phyloP scores from a whole-genome alignment of 2,888 invertebrate species.

The Isoperla grammatica region DNA sequence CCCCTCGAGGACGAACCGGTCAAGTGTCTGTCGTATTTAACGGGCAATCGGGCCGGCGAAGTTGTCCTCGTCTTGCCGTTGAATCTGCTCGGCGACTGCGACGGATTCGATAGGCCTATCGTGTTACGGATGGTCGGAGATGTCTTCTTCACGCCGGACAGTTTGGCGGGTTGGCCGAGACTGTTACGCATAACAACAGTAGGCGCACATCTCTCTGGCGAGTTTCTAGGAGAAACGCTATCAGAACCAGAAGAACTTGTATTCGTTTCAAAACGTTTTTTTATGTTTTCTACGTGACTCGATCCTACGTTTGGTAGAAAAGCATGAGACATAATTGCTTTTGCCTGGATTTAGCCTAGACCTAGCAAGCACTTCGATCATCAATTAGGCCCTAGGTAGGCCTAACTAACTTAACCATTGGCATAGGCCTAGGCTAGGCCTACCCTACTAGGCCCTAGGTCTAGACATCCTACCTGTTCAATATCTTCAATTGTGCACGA shows the following conservation, averaged over 20 bases:
- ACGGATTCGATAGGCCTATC: neutral
- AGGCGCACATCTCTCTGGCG: neutral
- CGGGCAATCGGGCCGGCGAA: neutral
- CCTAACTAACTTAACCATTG: too few relatives aligned
- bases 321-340: neutral
- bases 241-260: neutral
- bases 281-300: constrained; percentile 20
- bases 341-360: too few relatives aligned
- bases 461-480: too few relatives aligned
- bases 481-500: too few relatives aligned
- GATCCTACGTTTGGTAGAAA: neutral
- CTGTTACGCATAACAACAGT: neutral
- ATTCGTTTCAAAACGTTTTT: constrained; percentile 21
- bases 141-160: too few relatives aligned
- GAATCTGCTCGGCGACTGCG: neutral
- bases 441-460: too few relatives aligned
- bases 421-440: too few relatives aligned
- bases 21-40: neutral
- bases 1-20: constrained; percentile 9
- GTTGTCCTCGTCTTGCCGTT: neutral
- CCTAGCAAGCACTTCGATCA: too few relatives aligned
- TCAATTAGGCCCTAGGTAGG: too few relatives aligned
- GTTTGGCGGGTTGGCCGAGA: neutral
- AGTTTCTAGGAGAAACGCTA: too few relatives aligned
- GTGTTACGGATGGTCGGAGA: neutral